These are phyloP conservation scores for Choristoneura fumiferana DNA, from an alignment of 1,140 invertebrate species.

Conservation along the genomic window DNA sequence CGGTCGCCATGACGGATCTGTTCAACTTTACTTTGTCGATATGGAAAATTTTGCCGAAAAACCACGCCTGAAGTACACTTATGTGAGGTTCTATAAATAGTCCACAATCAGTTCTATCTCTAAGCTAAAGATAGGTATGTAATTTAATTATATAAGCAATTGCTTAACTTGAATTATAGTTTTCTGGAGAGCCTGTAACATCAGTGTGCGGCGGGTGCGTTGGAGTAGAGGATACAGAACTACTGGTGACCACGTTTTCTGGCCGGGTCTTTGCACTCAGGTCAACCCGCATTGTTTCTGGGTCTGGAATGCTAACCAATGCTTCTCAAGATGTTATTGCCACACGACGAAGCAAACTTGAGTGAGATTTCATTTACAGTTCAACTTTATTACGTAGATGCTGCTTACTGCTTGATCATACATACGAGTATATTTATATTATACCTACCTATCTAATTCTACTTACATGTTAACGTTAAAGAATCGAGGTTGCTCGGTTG, in stretches of 20 bases:
- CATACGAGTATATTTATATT: slow-evolving; percentile 40
- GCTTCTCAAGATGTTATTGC: slow-evolving; percentile 53
- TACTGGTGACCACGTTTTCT: slow-evolving; percentile 63
- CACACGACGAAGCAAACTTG: slow-evolving; percentile 57
- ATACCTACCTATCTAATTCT: neutral
- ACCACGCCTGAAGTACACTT: slow-evolving; percentile 61
- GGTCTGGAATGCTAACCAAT: slow-evolving; percentile 30
- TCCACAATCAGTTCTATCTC: no score
- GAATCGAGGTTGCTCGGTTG: slow-evolving; percentile 56
- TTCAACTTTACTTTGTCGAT: slow-evolving; percentile 63
- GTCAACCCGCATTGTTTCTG: slow-evolving; percentile 40
- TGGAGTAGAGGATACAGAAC: slow-evolving; percentile 53
- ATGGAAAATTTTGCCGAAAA: slow-evolving; percentile 55
- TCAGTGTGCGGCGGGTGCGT: slow-evolving; percentile 60
- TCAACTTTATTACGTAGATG: no score
- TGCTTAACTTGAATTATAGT: slow-evolving; percentile 39
- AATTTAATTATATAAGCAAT: no score
- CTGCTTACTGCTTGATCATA: no score
- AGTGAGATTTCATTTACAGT: no score
- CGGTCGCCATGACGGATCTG: slow-evolving; percentile 65
- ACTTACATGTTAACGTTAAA: slow-evolving; percentile 26
- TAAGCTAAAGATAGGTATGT: no score
- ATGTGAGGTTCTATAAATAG: slow-evolving; percentile 37
- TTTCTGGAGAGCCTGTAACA: slow-evolving; percentile 68
- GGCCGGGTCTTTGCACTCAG: slow-evolving; percentile 64